Evolutionary conservation across 2,888 invertebrate genomes (phyloP).

Genomic region (Hydropsyche betteni): DNA sequence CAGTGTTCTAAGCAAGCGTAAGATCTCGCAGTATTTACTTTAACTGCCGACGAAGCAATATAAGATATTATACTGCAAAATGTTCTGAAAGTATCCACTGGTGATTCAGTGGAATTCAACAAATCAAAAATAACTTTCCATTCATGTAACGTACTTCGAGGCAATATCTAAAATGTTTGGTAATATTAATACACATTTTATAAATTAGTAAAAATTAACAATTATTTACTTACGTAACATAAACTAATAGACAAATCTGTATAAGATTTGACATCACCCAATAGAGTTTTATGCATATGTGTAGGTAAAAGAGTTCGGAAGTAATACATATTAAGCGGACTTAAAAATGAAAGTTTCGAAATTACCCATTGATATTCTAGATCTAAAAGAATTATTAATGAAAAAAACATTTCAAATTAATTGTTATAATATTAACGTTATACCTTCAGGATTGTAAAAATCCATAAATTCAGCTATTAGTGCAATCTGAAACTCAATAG

Average conservation of each 20-base stretch:
- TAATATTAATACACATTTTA: not conserved
- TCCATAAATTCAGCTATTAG: slow-evolving; percentile 53
- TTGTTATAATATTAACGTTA: not conserved
- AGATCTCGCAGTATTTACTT: slow-evolving; percentile 53
- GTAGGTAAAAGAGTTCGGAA: slow-evolving; percentile 58
- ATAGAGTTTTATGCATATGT: slow-evolving; percentile 54
- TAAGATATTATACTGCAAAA: slow-evolving; percentile 31
- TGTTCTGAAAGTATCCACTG: slow-evolving; percentile 42
- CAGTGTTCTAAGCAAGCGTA: slow-evolving; percentile 59
- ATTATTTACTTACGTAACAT: slow-evolving; percentile 23
- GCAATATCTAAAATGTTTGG: slow-evolving; percentile 56
- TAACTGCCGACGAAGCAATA: slow-evolving; percentile 8
- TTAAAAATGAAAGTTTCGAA: slow-evolving; percentile 57
- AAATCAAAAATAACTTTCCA: slow-evolving; percentile 61
- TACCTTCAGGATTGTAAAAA: not conserved
- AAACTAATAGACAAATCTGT: slow-evolving; percentile 43
- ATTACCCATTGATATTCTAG: slow-evolving; percentile 61
- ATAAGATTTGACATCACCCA: slow-evolving; percentile 58
- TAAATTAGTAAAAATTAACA: not conserved
- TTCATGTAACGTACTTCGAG: slow-evolving; percentile 57
- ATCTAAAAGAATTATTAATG: slow-evolving; percentile 54
- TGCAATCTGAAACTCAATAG: slow-evolving; percentile 56
- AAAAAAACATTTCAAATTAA: not conserved
- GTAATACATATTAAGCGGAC: slow-evolving; percentile 61
- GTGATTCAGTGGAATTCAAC: slow-evolving; percentile 48